phyloP scores from a whole-genome alignment of 2,888 invertebrate species.

The Blastobasis adustella region DNA sequence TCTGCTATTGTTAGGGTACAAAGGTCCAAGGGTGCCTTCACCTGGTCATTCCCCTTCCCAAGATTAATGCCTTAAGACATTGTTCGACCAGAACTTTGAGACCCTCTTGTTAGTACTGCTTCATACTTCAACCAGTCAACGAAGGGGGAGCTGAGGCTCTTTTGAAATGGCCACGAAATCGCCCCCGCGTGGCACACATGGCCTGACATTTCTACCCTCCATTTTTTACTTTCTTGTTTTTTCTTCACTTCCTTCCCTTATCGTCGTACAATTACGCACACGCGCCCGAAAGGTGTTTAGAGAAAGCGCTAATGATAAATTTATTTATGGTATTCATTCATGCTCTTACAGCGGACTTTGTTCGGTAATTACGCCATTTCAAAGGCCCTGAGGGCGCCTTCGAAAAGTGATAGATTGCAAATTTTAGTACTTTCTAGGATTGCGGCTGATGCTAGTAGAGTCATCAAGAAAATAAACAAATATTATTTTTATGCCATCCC shows the following conservation, averaged over 20 bases:
- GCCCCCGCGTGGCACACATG: slow-evolving; percentile 9
- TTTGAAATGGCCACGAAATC: slow-evolving; percentile 2
- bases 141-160: background rate
- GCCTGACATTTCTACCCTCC: slow-evolving; percentile 26
- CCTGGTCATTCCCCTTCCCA: slow-evolving; percentile 11
- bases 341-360: no score
- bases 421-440: no score
- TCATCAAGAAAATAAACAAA: no score
- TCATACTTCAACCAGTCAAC: no score
- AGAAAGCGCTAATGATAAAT: slow-evolving; percentile 12
- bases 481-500: no score
- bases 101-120: no score
- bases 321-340: background rate
- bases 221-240: background rate
- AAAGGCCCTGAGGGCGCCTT: no score
- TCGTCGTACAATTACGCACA: slow-evolving; percentile 11
- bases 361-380: no score
- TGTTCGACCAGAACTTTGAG: background rate
- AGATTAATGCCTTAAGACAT: slow-evolving; percentile 13
- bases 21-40: slow-evolving; percentile 8
- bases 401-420: no score
- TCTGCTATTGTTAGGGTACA: no score
- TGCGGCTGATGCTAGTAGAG: no score
- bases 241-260: slow-evolving; percentile 10
- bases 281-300: slow-evolving; percentile 12